A percentile compares a stretch with the other conserved stretches of the same genome.
These are phyloP conservation scores for Tenthredo notha DNA, from an alignment of 2,888 invertebrate species.

Conservation along the genomic window DNA sequence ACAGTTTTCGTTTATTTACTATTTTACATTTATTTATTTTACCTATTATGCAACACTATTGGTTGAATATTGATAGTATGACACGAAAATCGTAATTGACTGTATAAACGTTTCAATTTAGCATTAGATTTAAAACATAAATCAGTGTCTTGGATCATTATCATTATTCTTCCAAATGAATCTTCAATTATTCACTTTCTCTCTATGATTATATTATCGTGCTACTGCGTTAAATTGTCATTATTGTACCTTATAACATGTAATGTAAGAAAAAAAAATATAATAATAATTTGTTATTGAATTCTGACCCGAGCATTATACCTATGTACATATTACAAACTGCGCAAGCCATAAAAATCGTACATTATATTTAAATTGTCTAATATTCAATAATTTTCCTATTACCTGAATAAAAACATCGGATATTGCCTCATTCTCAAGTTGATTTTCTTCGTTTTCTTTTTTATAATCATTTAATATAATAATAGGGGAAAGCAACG, in stretches of 20 bases:
- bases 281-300: neutral
- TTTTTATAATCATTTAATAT: neutral
- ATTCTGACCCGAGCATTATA: conserved; percentile 22
- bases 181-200: neutral
- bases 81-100: conserved; percentile 4
- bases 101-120: conserved; percentile 16
- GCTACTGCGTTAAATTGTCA: neutral
- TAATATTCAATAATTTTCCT: neutral
- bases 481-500: neutral
- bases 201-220: neutral
- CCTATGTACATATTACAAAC: neutral
- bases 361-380: neutral
- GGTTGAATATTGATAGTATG: neutral
- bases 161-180: neutral
- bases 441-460: neutral
- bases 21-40: conserved; percentile 23
- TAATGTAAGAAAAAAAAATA: neutral
- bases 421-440: neutral
- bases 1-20: conserved; percentile 10
- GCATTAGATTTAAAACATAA: neutral
- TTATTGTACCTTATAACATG: conserved; percentile 39
- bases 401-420: neutral
- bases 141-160: neutral
- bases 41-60: conserved; percentile 1
- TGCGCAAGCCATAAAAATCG: conserved; percentile 5